Base-by-base conservation (phyloP, 2,888 invertebrate genomes). In the Magallana nippona region DNA sequence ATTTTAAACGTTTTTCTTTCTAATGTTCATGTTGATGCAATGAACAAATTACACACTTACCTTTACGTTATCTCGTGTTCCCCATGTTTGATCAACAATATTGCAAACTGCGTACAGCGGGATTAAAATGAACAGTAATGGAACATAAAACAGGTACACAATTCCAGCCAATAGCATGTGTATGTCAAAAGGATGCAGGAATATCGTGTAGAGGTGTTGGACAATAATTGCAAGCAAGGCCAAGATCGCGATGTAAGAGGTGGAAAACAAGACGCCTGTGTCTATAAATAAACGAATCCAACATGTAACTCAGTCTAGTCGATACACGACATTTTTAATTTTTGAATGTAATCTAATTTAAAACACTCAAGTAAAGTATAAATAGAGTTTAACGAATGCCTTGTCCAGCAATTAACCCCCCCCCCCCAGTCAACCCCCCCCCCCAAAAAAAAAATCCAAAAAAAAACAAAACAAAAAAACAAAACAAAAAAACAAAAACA, bases 31-130 rank as follows among this genome's bases (percentile, higher is more conserved):
- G 60, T 27, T 2, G 13, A 78, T 32, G 79, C 88, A 44, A 44
- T 5, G 5, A 44, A 44, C 44, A 44, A 44, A 32, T 3, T 8
- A 44, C 3, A 44, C 8, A 44, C 5, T 44, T 44, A 44, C 44
- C 8, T 44, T 87, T 83, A 91, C 91, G 55, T 87, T 83, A 55
- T 91, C 91, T 60, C 91, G 79, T 19, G 91, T 91, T 44, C 91
- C 91, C 91, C 91, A 91, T 58, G 89, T 88, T 78, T 90, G 90
- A 60, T 91, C 91, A 0, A 90, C 89, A n/a, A 90, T 91, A 80
- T 91, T 91, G 83, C 89, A 87, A 15, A 90, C 84, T 44, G 89
- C 88, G 78, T 91, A 91, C 17, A 91, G 81, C 2, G 91, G 91
- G 32, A 91, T 84, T 17, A 91, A 83, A 57, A 91, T 89, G 57